Percentiles rank a stretch among this genome's conserved stretches.
Conservation (phyloP, 2,888 invertebrate species). For the Archips xylosteana region DNA sequence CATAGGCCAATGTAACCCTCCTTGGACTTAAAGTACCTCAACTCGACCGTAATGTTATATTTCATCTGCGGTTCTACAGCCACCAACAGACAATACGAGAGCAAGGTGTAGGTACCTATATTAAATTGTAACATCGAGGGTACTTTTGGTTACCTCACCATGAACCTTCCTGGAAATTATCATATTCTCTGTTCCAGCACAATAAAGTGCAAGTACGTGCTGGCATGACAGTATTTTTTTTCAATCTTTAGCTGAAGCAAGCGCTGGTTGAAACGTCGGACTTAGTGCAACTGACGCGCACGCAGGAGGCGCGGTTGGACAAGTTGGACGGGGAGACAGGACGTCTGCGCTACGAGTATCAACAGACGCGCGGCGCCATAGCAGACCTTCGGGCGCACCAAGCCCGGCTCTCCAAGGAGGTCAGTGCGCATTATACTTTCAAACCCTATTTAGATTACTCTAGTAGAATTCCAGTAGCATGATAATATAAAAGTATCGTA, state of each 20-base stretch:
- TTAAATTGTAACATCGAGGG: no score
- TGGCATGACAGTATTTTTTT: not conserved
- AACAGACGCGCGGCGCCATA: conserved; percentile 61
- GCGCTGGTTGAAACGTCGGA: conserved; percentile 66
- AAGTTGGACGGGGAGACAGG: conserved; percentile 68
- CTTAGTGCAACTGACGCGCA: conserved; percentile 63
- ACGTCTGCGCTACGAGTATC: conserved; percentile 69
- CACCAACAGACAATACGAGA: no score
- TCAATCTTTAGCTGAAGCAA: conserved; percentile 72
- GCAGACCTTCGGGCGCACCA: conserved; percentile 73
- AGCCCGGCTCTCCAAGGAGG: conserved; percentile 81
- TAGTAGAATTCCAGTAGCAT: no score
- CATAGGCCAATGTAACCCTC: no score
- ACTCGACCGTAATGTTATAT: no score
- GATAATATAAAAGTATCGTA: no score
- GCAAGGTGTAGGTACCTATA: no score
- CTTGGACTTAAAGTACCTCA: no score
- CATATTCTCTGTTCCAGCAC: not conserved
- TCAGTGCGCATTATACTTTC: conserved; percentile 53
- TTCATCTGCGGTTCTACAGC: no score
- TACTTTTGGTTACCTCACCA: no score
- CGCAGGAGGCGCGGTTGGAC: conserved; percentile 70
- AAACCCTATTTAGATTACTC: no score
- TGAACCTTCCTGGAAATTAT: no score
- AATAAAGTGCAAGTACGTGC: not conserved